Evolutionary conservation across 2,113 vertebrate genomes (phyloP), one percentile per base, ranked within the genome.

Genomic region (Hydrochoerus hydrochaeris): DNA sequence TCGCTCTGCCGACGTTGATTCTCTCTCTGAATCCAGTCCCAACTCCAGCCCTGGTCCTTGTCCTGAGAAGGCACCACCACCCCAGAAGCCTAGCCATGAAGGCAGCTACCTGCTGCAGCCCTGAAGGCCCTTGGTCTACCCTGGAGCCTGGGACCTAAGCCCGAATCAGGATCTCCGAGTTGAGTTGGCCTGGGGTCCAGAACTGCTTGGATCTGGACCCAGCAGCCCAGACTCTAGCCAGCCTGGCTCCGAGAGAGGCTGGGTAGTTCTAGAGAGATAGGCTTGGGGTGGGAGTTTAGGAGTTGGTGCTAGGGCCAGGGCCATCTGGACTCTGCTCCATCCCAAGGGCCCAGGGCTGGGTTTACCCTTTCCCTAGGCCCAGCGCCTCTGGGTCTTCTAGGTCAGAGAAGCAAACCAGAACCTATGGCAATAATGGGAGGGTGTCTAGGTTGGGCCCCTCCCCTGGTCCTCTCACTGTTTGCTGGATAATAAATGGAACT

Each of bases 91-190:
- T 38, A 98, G 92, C 95, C 99, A 99, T 0, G 99, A 99, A 97
- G 99, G 98, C 91, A 99, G 98, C 96, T 98, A 99, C 95, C 97
- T 99, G 63, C 98, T 99, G 86, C 99, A 99, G 94, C 98, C 98
- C 57, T 99, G 98, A 99, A 90, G 49, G 52, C 26, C 65, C n/a
- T 32, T 92, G 94, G 71, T 88, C 82, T 91, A 57, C 19, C 49
- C 83, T 90, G 82, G 81, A 97, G 88, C 88, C 95, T 69, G 94
- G 90, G 86, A 91, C 96, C 94, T 97, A 89, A 97, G 84, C 81
- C 93, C 96, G 94, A 85, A 84, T 93, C 24, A 54, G 93, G 85
- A 97, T 95, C 24, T 88, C 87, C 87, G 73, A 87, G 67, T 93
- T 90, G 87, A 91, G 54, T 75, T 57, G 54, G 94, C 89, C 83